These are phyloP conservation scores for Oxytorus armatus DNA, from an alignment of 2,888 invertebrate genomes.

Conservation along the genomic window DNA sequence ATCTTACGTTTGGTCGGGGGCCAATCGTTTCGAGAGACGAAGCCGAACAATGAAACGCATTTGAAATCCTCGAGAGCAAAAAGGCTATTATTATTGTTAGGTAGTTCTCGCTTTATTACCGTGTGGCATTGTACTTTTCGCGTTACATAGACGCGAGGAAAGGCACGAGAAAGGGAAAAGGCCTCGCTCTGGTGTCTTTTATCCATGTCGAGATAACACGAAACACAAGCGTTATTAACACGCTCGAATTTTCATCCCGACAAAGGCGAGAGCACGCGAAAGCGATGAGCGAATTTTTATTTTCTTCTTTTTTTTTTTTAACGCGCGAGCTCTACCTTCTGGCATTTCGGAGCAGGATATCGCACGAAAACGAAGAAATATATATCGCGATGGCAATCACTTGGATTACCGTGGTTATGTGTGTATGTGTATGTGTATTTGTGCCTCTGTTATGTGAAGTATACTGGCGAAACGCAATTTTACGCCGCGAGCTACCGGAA, in stretches of 20 bases:
- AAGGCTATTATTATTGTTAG: slow-evolving; percentile 50
- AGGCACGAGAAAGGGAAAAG: slow-evolving; percentile 62
- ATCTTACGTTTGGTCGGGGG: slow-evolving; percentile 44
- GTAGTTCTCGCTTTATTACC: slow-evolving; percentile 56
- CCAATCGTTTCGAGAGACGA: slow-evolving; percentile 56
- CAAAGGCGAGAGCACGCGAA: no score
- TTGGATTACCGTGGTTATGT: slow-evolving; percentile 5
- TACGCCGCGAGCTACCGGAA: slow-evolving; percentile 75
- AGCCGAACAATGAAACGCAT: slow-evolving; percentile 64
- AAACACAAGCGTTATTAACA: background rate
- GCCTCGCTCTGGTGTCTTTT: slow-evolving; percentile 28
- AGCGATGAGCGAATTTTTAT: no score
- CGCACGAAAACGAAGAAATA: slow-evolving; percentile 30
- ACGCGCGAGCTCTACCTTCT: slow-evolving; percentile 13
- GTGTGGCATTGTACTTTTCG: slow-evolving; percentile 21
- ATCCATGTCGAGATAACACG: slow-evolving; percentile 11
- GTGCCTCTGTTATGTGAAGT: slow-evolving; percentile 32
- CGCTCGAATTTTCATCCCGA: slow-evolving; percentile 24
- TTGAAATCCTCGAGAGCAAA: slow-evolving; percentile 15
- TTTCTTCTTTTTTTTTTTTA: no score
- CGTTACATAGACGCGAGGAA: slow-evolving; percentile 35
- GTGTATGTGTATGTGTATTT: slow-evolving; percentile 20
- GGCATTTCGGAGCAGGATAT: slow-evolving; percentile 59
- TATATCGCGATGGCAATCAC: slow-evolving; percentile 25
- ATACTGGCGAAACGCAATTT: slow-evolving; percentile 28